Conservation (phyloP, 2,113 vertebrate genomes). For the Amphilophus citrinellus region DNA sequence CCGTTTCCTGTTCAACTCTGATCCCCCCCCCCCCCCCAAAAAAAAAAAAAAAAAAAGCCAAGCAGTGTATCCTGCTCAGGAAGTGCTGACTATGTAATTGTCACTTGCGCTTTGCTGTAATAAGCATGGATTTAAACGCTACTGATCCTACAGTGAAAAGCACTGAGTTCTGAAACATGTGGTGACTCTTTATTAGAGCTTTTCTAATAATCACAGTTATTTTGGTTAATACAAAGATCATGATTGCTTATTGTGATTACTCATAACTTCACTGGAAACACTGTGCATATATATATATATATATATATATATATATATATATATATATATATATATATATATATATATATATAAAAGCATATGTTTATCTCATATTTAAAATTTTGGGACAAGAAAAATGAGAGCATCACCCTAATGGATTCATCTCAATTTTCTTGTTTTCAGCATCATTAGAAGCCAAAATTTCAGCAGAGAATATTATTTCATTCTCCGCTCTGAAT, state of each 20-base stretch:
- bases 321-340: no score
- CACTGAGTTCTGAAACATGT: neutral
- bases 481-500: neutral
- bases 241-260: neutral
- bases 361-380: neutral
- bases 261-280: neutral
- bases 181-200: neutral
- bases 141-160: neutral
- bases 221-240: neutral
- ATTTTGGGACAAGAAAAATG: neutral
- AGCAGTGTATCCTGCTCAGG: slow-evolving; percentile 41
- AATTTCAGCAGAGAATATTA: neutral
- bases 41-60: slow-evolving; percentile 1
- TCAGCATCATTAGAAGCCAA: neutral
- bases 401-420: neutral
- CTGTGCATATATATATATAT: neutral
- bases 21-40: neutral
- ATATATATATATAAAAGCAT: no score
- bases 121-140: neutral
- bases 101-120: neutral
- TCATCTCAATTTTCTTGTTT: neutral
- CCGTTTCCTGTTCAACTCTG: slow-evolving; percentile 61
- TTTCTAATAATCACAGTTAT: neutral
- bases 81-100: slow-evolving; percentile 69
- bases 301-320: no score